Conservation (phyloP, 92 coral and sea anemone genomes). For the Ricordea florida region DNA sequence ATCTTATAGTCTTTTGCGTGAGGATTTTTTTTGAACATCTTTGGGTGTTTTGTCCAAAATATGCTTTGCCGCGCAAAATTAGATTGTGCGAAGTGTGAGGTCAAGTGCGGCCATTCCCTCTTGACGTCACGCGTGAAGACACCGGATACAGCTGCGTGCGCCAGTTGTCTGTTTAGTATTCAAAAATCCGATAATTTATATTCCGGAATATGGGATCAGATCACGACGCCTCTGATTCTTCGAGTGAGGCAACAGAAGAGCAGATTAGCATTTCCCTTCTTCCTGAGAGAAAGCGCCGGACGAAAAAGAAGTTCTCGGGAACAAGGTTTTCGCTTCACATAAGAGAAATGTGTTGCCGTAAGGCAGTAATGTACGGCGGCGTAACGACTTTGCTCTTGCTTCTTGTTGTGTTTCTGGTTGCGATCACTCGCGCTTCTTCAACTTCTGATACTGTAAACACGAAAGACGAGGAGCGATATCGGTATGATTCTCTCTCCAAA, state of each 20-base stretch:
- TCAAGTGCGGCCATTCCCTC: neutral
- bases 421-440: constrained; percentile 81
- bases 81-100: neutral
- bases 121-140: constrained; percentile 40
- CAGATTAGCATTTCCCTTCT: constrained; percentile 75
- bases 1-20: no score
- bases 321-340: neutral
- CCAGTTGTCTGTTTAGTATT: neutral
- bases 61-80: no score
- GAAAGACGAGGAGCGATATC: constrained; percentile 36
- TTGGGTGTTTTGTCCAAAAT: no score
- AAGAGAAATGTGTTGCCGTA: constrained; percentile 72
- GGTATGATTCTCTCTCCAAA: constrained; percentile 36
- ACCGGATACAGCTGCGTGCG: constrained; percentile 50
- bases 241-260: constrained; percentile 62
- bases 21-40: no score
- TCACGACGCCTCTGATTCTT: constrained; percentile 69
- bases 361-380: constrained; percentile 61
- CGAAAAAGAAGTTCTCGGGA: constrained; percentile 1
- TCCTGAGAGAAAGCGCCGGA: constrained; percentile 63
- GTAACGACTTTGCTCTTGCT: constrained; percentile 59
- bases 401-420: constrained; percentile 67
- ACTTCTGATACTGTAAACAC: constrained; percentile 60
- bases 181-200: constrained; percentile 15
- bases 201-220: constrained; percentile 35